A percentile compares a stretch with the other conserved stretches of the same genome.
phyloP scores from a whole-genome alignment of 2,797 vertebrate species.

The Erpetoichthys calabaricus region DNA sequence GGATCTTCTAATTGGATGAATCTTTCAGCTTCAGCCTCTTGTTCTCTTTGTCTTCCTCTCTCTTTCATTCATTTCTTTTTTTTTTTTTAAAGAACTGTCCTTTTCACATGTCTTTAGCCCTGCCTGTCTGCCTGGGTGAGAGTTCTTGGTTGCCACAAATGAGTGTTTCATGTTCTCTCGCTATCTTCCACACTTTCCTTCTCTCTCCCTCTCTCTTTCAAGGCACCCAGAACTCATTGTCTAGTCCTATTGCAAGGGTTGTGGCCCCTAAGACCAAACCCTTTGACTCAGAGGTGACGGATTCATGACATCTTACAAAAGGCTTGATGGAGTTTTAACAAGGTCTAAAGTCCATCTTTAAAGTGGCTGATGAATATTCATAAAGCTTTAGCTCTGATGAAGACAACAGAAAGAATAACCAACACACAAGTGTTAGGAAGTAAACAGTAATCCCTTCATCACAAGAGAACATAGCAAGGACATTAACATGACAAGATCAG shows the following conservation, averaged over 20 bases:
- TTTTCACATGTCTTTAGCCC: background rate
- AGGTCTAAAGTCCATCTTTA: constrained; percentile 29
- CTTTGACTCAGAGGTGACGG: constrained; percentile 50
- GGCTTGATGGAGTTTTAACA: constrained; percentile 38
- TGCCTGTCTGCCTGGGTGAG: constrained; percentile 29
- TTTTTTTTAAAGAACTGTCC: constrained; percentile 26
- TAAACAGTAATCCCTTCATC: constrained; percentile 13
- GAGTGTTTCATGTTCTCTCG: too few relatives aligned
- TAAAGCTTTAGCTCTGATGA: constrained; percentile 27
- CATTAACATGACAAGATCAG: constrained; percentile 24
- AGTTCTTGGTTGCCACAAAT: background rate
- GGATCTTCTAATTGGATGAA: constrained; percentile 35
- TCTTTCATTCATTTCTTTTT: constrained; percentile 24
- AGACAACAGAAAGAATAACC: constrained; percentile 20
- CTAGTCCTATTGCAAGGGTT: constrained; percentile 26
- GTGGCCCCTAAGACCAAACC: constrained; percentile 35
- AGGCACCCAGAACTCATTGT: constrained; percentile 26
- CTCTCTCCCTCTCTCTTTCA: constrained; percentile 16
- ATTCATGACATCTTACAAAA: constrained; percentile 40
- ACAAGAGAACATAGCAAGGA: constrained; percentile 18
- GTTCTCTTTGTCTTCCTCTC: constrained; percentile 7
- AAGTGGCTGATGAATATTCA: constrained; percentile 33
- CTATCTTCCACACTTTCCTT: constrained; percentile 16
- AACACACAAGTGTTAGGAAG: constrained; percentile 16
- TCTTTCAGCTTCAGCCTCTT: constrained; percentile 30